Conservation (phyloP, 1,140 invertebrate species). For the Drosophila takahashii region DNA sequence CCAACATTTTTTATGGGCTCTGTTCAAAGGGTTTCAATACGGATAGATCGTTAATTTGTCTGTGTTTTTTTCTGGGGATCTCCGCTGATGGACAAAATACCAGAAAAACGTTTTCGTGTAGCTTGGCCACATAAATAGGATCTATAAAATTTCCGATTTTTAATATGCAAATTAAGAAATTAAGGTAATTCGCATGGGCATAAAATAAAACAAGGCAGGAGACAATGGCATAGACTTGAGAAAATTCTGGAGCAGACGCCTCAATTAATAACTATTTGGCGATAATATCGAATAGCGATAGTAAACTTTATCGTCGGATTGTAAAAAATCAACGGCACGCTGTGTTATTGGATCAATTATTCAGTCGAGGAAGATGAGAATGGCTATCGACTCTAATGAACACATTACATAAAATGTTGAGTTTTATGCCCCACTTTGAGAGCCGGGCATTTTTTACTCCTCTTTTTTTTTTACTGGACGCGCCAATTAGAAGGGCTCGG, state of each 20-base stretch:
- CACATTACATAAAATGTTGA: constrained; percentile 80
- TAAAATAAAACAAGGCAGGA: constrained; percentile 14
- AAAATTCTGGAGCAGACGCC: constrained; percentile 24
- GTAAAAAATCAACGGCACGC: constrained; percentile 77
- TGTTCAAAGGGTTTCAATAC: constrained; percentile 56
- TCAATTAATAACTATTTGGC: constrained; percentile 80
- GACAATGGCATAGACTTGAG: constrained; percentile 51
- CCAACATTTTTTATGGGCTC: constrained; percentile 55
- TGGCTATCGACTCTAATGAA: constrained; percentile 68
- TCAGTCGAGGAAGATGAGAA: constrained; percentile 18
- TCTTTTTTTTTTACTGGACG: constrained; percentile 45
- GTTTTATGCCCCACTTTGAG: constrained; percentile 74
- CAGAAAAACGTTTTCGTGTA: constrained; percentile 70
- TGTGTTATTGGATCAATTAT: constrained; percentile 82
- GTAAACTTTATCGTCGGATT: constrained; percentile 75
- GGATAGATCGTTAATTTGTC: constrained; percentile 53
- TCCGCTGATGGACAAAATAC: constrained; percentile 51
- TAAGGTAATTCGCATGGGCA: constrained; percentile 35
- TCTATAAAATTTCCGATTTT: constrained; percentile 53
- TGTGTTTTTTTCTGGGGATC: constrained; percentile 13
- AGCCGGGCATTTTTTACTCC: constrained; percentile 20
- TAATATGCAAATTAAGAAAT: constrained; percentile 67
- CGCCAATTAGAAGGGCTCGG: constrained; percentile 72
- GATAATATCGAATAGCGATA: constrained; percentile 76
- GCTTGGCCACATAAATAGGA: constrained; percentile 16